phyloP scores from a whole-genome alignment of 1,140 invertebrate species.

The Drosophila miranda region DNA sequence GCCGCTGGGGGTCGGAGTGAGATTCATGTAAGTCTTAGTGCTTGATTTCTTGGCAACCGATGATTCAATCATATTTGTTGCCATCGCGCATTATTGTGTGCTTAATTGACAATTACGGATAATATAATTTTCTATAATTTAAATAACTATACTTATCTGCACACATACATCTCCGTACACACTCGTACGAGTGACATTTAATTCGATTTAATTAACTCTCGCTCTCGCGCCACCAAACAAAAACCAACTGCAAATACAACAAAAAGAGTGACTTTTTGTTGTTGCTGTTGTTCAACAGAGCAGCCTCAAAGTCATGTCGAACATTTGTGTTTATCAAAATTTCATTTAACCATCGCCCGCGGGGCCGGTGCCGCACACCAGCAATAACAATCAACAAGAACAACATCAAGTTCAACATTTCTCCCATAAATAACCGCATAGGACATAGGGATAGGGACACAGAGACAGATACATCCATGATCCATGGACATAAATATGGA shows the following conservation, averaged over 20 bases:
- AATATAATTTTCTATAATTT: constrained; percentile 55
- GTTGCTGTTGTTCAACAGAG: neutral
- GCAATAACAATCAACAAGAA: constrained; percentile 51
- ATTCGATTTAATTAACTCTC: constrained; percentile 41
- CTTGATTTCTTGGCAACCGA: constrained; percentile 8
- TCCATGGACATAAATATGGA: too few species aligned
- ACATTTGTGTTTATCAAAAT: constrained; percentile 72
- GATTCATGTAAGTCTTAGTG: constrained; percentile 34
- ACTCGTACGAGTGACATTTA: constrained; percentile 11
- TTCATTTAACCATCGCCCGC: constrained; percentile 62
- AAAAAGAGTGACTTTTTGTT: constrained; percentile 30
- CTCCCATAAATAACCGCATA: constrained; percentile 37
- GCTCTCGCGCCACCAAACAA: neutral
- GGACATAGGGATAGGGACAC: constrained; percentile 17
- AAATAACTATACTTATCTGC: constrained; percentile 31
- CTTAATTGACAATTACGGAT: constrained; percentile 43
- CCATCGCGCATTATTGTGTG: neutral
- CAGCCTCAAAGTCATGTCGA: constrained; percentile 57
- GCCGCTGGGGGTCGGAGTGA: constrained; percentile 52
- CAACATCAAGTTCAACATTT: constrained; percentile 41
- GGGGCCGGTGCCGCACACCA: constrained; percentile 5
- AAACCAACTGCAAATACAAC: neutral
- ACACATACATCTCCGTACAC: too few species aligned
- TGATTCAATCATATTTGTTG: constrained; percentile 26
- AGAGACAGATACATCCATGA: constrained; percentile 14